Conservation (phyloP, 2,888 invertebrate genomes). For the Eristalinus aeneus region DNA sequence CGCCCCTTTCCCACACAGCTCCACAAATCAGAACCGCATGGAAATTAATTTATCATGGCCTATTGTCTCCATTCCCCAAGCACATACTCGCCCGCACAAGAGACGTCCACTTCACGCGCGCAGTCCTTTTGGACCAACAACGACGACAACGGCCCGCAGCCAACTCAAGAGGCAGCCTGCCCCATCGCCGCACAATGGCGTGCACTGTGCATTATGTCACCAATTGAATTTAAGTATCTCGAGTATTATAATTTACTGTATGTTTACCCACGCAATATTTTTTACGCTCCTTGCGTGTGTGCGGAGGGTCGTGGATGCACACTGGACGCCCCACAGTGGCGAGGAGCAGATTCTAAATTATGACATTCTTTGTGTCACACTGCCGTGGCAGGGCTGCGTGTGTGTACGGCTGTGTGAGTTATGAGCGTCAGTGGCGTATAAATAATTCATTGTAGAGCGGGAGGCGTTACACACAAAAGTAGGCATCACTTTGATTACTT, state of each 20-base stretch:
- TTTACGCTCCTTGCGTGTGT: slow-evolving; percentile 46
- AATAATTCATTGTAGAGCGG: slow-evolving; percentile 66
- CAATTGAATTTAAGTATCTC: slow-evolving; percentile 71
- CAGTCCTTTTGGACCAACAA: slow-evolving; percentile 36
- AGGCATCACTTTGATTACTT: slow-evolving; percentile 58
- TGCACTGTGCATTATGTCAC: slow-evolving; percentile 69
- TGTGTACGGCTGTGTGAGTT: slow-evolving; percentile 35
- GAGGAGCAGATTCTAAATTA: slow-evolving; percentile 51
- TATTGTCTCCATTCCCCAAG: not conserved
- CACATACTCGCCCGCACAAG: not conserved
- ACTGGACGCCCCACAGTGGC: slow-evolving; percentile 48
- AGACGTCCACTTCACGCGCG: not conserved
- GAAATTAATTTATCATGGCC: not conserved
- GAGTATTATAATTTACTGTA: slow-evolving; percentile 70
- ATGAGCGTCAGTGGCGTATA: slow-evolving; percentile 52
- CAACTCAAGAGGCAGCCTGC: slow-evolving; percentile 43
- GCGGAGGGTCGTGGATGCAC: slow-evolving; percentile 17
- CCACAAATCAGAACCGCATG: not conserved
- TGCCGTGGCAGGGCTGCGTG: not conserved
- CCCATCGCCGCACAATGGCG: slow-evolving; percentile 25
- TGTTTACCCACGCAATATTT: slow-evolving; percentile 71
- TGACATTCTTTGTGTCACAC: slow-evolving; percentile 26
- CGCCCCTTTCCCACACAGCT: not conserved
- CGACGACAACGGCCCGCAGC: slow-evolving; percentile 30
- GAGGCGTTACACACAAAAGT: slow-evolving; percentile 48